phyloP scores from a whole-genome alignment of 2,888 invertebrate species.

The Hydrotaea cyrtoneurina region DNA sequence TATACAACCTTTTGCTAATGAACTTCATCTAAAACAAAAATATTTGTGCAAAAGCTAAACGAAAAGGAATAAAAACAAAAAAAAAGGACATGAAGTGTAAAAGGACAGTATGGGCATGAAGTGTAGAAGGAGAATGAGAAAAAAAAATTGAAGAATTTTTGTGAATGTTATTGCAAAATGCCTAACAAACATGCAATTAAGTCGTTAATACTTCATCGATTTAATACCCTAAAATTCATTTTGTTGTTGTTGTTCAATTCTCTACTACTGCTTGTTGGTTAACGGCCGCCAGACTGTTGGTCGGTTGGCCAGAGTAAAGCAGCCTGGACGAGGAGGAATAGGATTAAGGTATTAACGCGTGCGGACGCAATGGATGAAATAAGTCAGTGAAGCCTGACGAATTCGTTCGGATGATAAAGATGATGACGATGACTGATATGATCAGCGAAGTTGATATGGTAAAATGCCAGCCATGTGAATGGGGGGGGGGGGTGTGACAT shows the following conservation, averaged over 20 bases:
- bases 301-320: neutral
- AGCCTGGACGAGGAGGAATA: conserved; percentile 30
- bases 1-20: conserved; percentile 55
- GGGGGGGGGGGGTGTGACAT: neutral
- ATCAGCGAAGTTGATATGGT: neutral
- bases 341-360: conserved; percentile 79
- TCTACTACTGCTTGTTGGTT: conserved; percentile 30
- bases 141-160: conserved; percentile 41
- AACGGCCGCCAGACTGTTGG: conserved; percentile 5
- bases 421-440: conserved; percentile 2
- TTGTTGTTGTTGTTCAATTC: conserved; percentile 8
- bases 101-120: neutral
- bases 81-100: conserved; percentile 14
- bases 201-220: conserved; percentile 80
- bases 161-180: conserved; percentile 72
- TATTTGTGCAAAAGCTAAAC: conserved; percentile 38
- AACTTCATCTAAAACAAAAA: conserved; percentile 58
- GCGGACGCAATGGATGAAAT: conserved; percentile 70
- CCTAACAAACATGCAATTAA: conserved; percentile 79
- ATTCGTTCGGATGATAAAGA: conserved; percentile 56
- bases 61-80: conserved; percentile 16
- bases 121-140: neutral
- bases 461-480: conserved; percentile 14
- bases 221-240: conserved; percentile 73
- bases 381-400: conserved; percentile 65